Base-by-base conservation (phyloP, 2,888 invertebrate genomes). In the Eupithecia subumbrata region DNA sequence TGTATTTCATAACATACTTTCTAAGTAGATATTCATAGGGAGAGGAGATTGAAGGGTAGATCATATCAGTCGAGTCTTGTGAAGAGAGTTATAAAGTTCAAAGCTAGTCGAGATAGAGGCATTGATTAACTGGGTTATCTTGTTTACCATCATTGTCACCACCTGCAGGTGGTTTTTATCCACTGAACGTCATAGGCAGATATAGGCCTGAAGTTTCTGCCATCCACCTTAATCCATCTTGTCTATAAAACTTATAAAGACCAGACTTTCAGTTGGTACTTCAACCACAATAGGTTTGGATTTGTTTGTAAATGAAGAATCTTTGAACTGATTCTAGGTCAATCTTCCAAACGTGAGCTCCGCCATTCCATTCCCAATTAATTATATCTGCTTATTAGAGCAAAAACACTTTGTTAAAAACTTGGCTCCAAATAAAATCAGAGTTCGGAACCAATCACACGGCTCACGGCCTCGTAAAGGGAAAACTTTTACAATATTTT, bases 401-500 rank as follows among this genome's bases (percentile, higher is more conserved):
- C 77, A 69, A 70, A 63, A 75, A 75, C 68, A 75, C 71, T 69
- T 73, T 67, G 70, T 76, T 76, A 72, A 75, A 71, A 75, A 73
- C 68, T 73, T 74, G 56, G 37, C 70, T 70, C 66, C 66, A 69
- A 70, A 74, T 70, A 25, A 70, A 75, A 70, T 73, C 60, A 3
- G 30, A 64, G 60, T 69, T 74, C 4, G 52, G 68, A 75, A 73
- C 48, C 76, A 76, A 78, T 76, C 78, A 68, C 72, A 74, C 76
- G 81, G 71, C 67, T 63, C 76, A 45, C 63, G 63, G 74, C 71
- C n/a, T 60, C 37, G 45, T 64, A 68, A 72, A 75, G 64, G 66
- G 60, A 52, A 67, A 76, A 75, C 71, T 79, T 77, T 72, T 66
- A 73, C 73, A 78, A 78, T 78, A 80, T 81, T 80, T 80, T 73